phyloP scores from a whole-genome alignment of 2,888 invertebrate species.

The Sylvicola cinctus region DNA sequence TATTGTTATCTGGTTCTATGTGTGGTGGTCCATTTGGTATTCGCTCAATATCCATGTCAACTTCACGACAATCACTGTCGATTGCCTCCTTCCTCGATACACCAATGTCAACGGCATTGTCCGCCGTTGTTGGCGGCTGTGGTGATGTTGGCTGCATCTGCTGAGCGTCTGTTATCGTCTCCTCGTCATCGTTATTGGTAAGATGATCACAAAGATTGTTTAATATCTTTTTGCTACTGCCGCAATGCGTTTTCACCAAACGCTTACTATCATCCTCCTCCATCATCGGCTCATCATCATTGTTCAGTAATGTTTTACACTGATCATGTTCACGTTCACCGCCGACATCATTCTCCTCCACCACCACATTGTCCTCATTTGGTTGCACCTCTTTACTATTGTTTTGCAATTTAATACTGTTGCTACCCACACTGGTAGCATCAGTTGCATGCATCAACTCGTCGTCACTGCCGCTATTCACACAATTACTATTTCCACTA shows the following conservation, averaged over 20 bases:
- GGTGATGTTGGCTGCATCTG: not conserved
- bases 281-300: constrained; percentile 10
- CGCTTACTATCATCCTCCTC: constrained; percentile 10
- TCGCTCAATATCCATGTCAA: constrained; percentile 25
- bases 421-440: constrained; percentile 8
- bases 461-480: constrained; percentile 8
- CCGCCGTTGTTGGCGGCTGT: not conserved
- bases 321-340: constrained; percentile 20
- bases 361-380: too few relatives aligned
- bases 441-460: constrained; percentile 11
- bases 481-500: not conserved
- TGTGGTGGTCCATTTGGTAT: constrained; percentile 16
- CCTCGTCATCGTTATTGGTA: constrained; percentile 3
- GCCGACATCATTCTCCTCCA: too few relatives aligned
- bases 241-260: constrained; percentile 6
- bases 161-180: constrained; percentile 4
- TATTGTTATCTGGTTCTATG: not conserved
- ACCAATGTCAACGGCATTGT: not conserved
- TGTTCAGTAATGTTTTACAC: constrained; percentile 7
- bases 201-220: constrained; percentile 3
- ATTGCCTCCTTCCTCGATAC: constrained; percentile 6
- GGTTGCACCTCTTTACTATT: too few relatives aligned
- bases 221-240: not conserved
- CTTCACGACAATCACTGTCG: constrained; percentile 25
- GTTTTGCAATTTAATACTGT: constrained; percentile 1